Percentiles rank a stretch among this genome's conserved stretches.
Evolutionary conservation across 2,797 vertebrate genomes (phyloP).

Genomic region (Hephaestus fuliginosus): DNA sequence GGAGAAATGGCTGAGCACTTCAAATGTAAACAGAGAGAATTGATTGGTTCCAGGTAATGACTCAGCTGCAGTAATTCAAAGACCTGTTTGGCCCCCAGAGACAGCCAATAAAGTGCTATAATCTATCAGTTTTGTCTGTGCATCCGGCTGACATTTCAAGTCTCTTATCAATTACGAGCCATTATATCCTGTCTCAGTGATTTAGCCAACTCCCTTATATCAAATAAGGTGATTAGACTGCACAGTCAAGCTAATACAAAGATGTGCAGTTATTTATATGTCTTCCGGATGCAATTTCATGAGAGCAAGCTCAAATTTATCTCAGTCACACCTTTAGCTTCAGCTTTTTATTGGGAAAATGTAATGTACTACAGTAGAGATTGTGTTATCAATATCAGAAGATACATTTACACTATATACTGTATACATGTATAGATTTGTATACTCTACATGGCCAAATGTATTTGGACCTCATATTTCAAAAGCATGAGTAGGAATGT

Average conservation of each 20-base stretch:
- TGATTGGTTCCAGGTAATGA: constrained; percentile 84
- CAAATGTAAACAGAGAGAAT: constrained; percentile 77
- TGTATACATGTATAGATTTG: not conserved
- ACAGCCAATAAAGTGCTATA: constrained; percentile 77
- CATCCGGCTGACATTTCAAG: constrained; percentile 77
- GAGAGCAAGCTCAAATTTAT: constrained; percentile 18
- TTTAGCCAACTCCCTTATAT: constrained; percentile 57
- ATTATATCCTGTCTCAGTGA: constrained; percentile 69
- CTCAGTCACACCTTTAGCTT: constrained; percentile 8
- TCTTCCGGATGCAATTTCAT: not conserved
- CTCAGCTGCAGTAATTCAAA: constrained; percentile 78
- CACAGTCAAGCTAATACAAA: constrained; percentile 31
- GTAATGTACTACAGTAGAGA: not conserved
- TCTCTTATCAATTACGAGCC: constrained; percentile 78
- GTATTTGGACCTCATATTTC: not conserved
- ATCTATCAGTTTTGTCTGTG: constrained; percentile 79
- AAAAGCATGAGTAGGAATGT: not conserved
- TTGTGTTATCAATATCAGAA: constrained; percentile 8
- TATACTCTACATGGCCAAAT: not conserved
- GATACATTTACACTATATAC: not conserved
- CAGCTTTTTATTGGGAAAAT: not conserved
- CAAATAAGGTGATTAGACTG: constrained; percentile 52
- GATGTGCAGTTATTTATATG: constrained; percentile 19
- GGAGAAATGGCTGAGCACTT: constrained; percentile 67
- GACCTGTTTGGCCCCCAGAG: constrained; percentile 74